These are phyloP conservation scores for Megaceryle torquata DNA, from an alignment of 2,113 vertebrate species.

Conservation along the genomic window DNA sequence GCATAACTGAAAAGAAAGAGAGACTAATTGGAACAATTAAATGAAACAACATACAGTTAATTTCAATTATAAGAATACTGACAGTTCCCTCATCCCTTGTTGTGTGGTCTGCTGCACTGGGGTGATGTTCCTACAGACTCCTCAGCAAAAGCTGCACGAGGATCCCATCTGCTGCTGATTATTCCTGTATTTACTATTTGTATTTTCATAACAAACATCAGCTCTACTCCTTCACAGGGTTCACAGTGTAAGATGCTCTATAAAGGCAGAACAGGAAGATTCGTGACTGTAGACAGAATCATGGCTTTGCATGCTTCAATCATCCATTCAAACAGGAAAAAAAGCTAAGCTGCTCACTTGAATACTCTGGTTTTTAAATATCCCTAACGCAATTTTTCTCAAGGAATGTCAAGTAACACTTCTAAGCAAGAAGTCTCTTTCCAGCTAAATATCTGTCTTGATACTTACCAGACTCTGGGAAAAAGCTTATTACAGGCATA, in stretches of 20 bases:
- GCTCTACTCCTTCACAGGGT: background rate
- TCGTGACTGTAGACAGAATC: rapidly evolving
- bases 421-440: background rate
- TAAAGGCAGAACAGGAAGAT: background rate
- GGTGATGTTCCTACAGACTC: background rate
- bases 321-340: background rate
- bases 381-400: background rate
- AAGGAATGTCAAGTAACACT: background rate
- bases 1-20: constrained; percentile 47
- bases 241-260: background rate
- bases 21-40: constrained; percentile 78
- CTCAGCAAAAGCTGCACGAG: background rate
- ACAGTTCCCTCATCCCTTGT: background rate
- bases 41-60: constrained; percentile 75
- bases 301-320: background rate
- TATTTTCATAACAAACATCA: background rate
- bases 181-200: constrained; percentile 22
- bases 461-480: background rate
- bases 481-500: background rate
- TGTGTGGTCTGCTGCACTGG: background rate
- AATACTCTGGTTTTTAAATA: background rate
- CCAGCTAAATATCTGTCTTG: background rate
- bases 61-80: constrained; percentile 51
- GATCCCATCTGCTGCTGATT: background rate
- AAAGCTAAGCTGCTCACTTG: background rate